Evolutionary conservation across 1,140 invertebrate genomes (phyloP).

Genomic region (Drosophila guanche): DNA sequence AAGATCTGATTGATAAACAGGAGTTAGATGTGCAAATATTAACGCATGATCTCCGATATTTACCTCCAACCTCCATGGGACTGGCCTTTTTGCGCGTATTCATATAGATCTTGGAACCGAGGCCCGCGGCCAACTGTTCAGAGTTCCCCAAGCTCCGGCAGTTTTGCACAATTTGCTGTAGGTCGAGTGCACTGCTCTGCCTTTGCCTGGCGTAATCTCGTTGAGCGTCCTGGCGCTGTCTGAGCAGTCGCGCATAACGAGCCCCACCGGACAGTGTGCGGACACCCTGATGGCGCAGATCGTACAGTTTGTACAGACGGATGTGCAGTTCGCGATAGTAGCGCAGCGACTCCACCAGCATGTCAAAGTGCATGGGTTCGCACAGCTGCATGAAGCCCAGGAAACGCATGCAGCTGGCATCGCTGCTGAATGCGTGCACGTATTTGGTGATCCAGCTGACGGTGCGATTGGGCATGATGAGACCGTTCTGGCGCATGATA

Average conservation of each 20-base stretch:
- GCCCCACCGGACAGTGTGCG: conserved; percentile 87
- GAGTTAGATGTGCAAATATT: neutral
- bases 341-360: conserved; percentile 90
- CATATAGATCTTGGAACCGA: conserved; percentile 69
- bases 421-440: conserved; percentile 58
- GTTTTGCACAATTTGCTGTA: conserved; percentile 79
- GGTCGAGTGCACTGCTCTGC: conserved; percentile 80
- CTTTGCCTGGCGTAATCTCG: conserved; percentile 83
- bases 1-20: conserved; percentile 84
- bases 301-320: conserved; percentile 87
- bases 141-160: conserved; percentile 48
- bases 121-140: conserved; percentile 34
- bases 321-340: conserved; percentile 88
- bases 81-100: conserved; percentile 67
- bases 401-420: conserved; percentile 86
- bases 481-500: conserved; percentile 91
- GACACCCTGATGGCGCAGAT: conserved; percentile 89
- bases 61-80: conserved; percentile 87
- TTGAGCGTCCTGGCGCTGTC: conserved; percentile 84
- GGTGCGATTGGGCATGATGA: conserved; percentile 89
- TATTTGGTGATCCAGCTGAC: conserved; percentile 85
- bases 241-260: conserved; percentile 88
- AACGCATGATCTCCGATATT: no score
- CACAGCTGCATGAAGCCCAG: conserved; percentile 90
- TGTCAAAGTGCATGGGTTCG: conserved; percentile 89